These are phyloP conservation scores for Actinia equina DNA, from an alignment of 64 coral and sea anemone genomes.

Conservation along the genomic window DNA sequence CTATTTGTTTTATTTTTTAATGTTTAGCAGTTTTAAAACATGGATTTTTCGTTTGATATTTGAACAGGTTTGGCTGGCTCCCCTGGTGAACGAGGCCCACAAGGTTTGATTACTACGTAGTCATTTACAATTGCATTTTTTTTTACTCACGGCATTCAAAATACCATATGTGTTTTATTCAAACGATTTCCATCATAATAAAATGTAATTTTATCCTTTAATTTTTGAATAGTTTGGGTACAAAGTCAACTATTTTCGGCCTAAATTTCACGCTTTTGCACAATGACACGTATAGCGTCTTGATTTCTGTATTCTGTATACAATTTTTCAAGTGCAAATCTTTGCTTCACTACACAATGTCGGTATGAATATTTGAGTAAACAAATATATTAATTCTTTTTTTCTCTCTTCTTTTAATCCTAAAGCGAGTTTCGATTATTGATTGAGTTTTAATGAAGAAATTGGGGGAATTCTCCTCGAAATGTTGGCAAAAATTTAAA, in stretches of 20 bases:
- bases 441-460: not conserved
- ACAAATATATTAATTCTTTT: too few relatives aligned
- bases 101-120: conserved; percentile 47
- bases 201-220: not conserved
- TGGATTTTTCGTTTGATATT: not conserved
- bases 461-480: not conserved
- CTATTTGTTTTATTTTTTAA: not conserved
- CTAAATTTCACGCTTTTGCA: not conserved
- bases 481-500: not conserved
- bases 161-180: not conserved
- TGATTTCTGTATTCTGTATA: not conserved
- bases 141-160: not conserved
- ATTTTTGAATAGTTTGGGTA: not conserved
- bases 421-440: not conserved
- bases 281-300: not conserved
- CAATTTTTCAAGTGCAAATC: not conserved
- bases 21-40: not conserved
- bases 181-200: not conserved
- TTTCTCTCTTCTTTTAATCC: too few relatives aligned
- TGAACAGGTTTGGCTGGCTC: conserved; percentile 54
- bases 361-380: too few relatives aligned
- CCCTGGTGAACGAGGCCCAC: conserved; percentile 41
- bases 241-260: not conserved
- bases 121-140: not conserved
- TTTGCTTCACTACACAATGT: not conserved